Evolutionary conservation across 2,113 vertebrate species (phyloP).

Genomic region (Megaleporinus macrocephalus): DNA sequence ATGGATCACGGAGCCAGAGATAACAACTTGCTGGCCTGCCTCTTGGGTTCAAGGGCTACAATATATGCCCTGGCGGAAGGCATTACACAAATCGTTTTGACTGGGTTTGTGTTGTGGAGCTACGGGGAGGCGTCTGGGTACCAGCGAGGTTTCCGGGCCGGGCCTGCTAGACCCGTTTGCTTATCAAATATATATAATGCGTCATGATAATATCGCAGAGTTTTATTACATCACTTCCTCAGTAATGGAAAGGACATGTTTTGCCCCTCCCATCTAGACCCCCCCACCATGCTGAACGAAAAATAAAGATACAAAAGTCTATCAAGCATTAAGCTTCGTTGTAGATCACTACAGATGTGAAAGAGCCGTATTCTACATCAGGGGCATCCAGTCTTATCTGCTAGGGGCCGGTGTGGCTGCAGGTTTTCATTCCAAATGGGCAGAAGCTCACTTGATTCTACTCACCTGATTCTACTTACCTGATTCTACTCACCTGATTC

Average conservation of each 20-base stretch:
- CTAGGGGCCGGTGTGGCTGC: too few relatives aligned
- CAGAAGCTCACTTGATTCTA: too few relatives aligned
- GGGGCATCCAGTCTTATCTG: too few relatives aligned
- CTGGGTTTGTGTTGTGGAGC: conserved; percentile 25
- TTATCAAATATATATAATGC: conserved; percentile 41
- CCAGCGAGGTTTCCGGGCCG: conserved; percentile 5
- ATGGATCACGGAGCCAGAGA: conserved; percentile 25
- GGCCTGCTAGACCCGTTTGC: neutral
- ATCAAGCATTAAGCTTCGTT: neutral
- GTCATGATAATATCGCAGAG: conserved; percentile 27
- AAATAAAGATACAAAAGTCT: neutral
- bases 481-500: too few relatives aligned
- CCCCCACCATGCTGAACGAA: neutral
- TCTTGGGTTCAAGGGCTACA: conserved; percentile 12
- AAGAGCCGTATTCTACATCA: too few relatives aligned
- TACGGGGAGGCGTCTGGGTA: neutral
- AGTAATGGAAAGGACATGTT: conserved; percentile 26
- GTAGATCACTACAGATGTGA: neutral
- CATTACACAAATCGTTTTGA: conserved; percentile 39
- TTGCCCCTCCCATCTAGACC: neutral
- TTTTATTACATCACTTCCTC: conserved; percentile 38
- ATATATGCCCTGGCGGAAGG: conserved; percentile 27
- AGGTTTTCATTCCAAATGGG: too few relatives aligned
- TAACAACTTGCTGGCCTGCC: conserved; percentile 30
- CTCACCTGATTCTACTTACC: too few relatives aligned